These are phyloP conservation scores for Python bivittatus DNA, from an alignment of 2,113 vertebrate genomes.

Conservation along the genomic window DNA sequence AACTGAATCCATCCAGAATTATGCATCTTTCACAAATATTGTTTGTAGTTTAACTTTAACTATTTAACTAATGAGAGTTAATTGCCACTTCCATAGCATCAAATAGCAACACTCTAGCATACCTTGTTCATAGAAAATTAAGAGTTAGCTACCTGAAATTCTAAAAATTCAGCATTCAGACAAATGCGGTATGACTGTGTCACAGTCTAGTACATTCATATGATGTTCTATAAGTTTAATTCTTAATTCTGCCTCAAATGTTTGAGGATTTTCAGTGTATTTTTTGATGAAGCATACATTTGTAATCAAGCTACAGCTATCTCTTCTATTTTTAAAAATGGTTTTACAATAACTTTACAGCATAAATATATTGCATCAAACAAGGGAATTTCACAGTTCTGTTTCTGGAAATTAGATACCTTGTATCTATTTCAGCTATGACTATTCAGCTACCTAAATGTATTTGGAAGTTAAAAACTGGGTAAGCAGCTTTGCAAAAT, in stretches of 20 bases:
- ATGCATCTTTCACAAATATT: not conserved
- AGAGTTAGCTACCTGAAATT: not conserved
- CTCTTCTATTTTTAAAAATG: not conserved
- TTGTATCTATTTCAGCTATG: not conserved
- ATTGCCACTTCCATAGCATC: not conserved
- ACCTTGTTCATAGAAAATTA: not conserved
- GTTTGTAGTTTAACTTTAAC: not conserved
- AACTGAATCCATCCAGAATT: not conserved
- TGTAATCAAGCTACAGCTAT: not conserved
- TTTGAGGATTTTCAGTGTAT: not conserved
- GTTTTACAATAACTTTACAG: not conserved
- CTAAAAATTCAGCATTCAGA: not conserved
- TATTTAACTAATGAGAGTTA: constrained; percentile 5
- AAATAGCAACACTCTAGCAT: not conserved
- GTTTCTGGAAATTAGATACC: not conserved
- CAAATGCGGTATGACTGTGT: not conserved
- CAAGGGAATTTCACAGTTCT: not conserved
- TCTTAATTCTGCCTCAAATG: not conserved
- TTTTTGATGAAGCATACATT: not conserved
- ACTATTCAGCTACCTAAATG: not conserved
- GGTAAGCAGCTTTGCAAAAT: not conserved
- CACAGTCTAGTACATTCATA: not conserved
- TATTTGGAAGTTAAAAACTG: not conserved
- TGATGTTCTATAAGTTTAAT: not conserved
- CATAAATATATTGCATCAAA: not conserved